Base-by-base conservation (phyloP, 2,888 invertebrate species). In the Chesias legatella region DNA sequence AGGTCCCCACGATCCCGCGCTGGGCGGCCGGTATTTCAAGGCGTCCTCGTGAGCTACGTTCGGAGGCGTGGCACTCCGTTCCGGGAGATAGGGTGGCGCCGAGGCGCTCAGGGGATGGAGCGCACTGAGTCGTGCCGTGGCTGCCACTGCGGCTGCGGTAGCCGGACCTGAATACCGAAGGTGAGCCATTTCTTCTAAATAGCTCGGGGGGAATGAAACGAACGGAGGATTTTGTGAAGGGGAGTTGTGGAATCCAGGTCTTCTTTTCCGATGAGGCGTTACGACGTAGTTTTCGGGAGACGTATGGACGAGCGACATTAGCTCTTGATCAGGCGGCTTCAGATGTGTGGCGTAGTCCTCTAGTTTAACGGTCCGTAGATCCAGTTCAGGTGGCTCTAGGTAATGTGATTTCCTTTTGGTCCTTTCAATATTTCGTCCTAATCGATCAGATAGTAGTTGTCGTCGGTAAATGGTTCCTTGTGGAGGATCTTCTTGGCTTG, bases 191-290 rank as follows among this genome's bases (percentile, higher is more conserved):
- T 94, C 94, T 72, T 94, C 94, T 57, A 94, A 88, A 66, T 94
- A 92, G 55, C 93, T 93, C 38, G 93, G 93, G 56, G 92, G 92
- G 70, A 94, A 95, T 43, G 95, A 94, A 53, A 95, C 94, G 67
- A 95, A 95, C 24, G 95, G 94, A 48, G 95, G 94, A 79, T 95
- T 95, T 70, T 95, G 95, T 50, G 94, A 94, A 10, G 95, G 95
- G 22, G 95, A 94, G 67, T 95, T 95, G 73, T 95, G 95, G 64
- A 96, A 96, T 33, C 95, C 95, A 0, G 95, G 95, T 70, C 95
- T 89, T 72, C 95, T 89, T 82, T 95, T 96, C 59, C 95, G 89
- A 82, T 95, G 95, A 7, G 95, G 95, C 21, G 95, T 95, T 10
- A 96, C 95, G 26, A 95, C 95, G 67, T 95, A 95, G 63, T 94